These are phyloP conservation scores for Metopolophium dirhodum DNA, from an alignment of 1,140 invertebrate genomes.

Conservation along the genomic window DNA sequence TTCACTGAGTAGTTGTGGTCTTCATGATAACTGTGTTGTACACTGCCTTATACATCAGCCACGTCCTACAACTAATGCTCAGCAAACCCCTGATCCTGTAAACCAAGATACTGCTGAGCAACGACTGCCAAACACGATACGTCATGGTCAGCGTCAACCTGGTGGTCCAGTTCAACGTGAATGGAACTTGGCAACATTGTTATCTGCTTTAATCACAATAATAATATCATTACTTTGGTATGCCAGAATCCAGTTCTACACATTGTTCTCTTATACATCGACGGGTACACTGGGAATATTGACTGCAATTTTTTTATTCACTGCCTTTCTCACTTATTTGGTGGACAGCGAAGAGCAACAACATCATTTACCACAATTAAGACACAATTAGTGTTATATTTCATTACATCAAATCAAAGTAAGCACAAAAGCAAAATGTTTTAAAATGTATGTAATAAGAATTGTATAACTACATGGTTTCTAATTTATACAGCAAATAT, in stretches of 20 bases:
- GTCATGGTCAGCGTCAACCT: conserved; percentile 61
- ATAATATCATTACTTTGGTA: conserved; percentile 70
- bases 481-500: not conserved
- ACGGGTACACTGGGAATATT: conserved; percentile 69
- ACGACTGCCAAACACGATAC: conserved; percentile 63
- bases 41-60: conserved; percentile 81
- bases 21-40: conserved; percentile 86
- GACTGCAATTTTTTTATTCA: conserved; percentile 69
- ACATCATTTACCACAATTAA: conserved; percentile 31
- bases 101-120: conserved; percentile 61
- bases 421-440: not conserved
- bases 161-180: conserved; percentile 61
- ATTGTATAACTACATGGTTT: not conserved
- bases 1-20: conserved; percentile 78
- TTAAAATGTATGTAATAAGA: not conserved
- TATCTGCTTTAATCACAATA: conserved; percentile 64
- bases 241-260: conserved; percentile 69
- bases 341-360: conserved; percentile 64
- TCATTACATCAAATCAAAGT: not conserved
- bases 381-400: not conserved
- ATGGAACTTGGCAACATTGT: conserved; percentile 63
- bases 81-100: conserved; percentile 59
- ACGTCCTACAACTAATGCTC: conserved; percentile 61
- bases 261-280: conserved; percentile 71
- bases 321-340: conserved; percentile 66